Evolutionary conservation across 2,113 vertebrate species (phyloP), one percentile per base, ranked within the genome.

Genomic region (Notothenia rossii): DNA sequence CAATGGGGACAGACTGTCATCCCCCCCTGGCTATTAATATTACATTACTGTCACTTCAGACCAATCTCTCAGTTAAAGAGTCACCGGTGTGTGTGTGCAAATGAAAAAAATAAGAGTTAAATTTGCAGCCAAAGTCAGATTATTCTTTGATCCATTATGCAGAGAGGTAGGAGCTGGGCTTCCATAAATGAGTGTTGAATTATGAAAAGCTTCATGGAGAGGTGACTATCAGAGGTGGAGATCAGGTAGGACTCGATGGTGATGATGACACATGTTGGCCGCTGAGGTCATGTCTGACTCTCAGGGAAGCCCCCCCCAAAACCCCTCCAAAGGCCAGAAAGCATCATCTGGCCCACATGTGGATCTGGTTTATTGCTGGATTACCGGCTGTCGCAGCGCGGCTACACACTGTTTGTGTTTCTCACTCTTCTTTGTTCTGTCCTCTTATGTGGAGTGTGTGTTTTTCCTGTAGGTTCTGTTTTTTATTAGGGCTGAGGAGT

Each of bases 31-130:
- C 91, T 90, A 93, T 94, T 89, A 93, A 92, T 93, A 94, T 93
- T 93, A 92, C 91, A 94, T 92, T 91, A 94, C 87, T 92, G 91
- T 92, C 93, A 90, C 91, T 92, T 93, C 89, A 90, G 88, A 92
- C 89, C 89, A 92, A 88, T 89, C 87, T 87, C 83, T 84, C 82
- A 77, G 90, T 88, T 92, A 92, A 90, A 90, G 82, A 77, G 72
- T 50, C 36, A 40, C 36, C 36, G 25, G 20, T 79, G 64, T 73
- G 74, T 55, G 46, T 50, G 25, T 22, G 65, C 29, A 76, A 65
- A 74, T 68, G 7, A 84, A 71, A 73, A 84, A 87, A 88, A 79
- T 56, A 61, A 61, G 69, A 85, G 82, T 86, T 68, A 83, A 71
- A 86, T 79, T 75, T 56, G 53, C 77, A 86, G 79, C 81, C 50